These are phyloP conservation scores for Todus mexicanus DNA, from an alignment of 2,797 vertebrate species.

Conservation along the genomic window DNA sequence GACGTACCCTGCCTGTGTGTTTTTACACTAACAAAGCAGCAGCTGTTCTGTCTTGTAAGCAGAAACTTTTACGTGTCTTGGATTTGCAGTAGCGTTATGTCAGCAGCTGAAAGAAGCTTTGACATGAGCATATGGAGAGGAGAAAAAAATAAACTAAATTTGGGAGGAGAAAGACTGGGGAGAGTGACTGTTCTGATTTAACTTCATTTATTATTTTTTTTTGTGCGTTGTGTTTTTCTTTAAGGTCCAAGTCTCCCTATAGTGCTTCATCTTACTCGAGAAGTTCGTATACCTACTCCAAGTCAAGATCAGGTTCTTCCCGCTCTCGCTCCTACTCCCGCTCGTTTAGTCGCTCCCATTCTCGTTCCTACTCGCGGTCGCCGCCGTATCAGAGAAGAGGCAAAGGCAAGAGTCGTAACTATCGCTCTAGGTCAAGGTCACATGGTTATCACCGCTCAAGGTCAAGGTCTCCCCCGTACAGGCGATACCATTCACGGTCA, in stretches of 20 bases:
- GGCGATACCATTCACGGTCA: slow-evolving; percentile 82
- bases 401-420: slow-evolving; percentile 78
- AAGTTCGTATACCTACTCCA: slow-evolving; percentile 89
- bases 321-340: slow-evolving; percentile 83
- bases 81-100: slow-evolving; percentile 48
- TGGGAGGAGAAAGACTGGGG: background rate
- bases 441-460: slow-evolving; percentile 89
- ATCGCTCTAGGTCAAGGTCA: slow-evolving; percentile 84
- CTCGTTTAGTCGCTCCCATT: slow-evolving; percentile 87
- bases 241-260: slow-evolving; percentile 93
- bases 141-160: background rate
- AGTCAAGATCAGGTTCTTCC: slow-evolving; percentile 87
- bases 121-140: slow-evolving; percentile 47
- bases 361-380: slow-evolving; percentile 87
- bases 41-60: slow-evolving; percentile 42
- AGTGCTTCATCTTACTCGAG: slow-evolving; percentile 84
- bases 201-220: slow-evolving; percentile 20
- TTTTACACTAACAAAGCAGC: slow-evolving; percentile 60
- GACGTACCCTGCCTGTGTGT: slow-evolving; percentile 25
- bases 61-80: background rate
- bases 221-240: slow-evolving; percentile 59
- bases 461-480: slow-evolving; percentile 85
- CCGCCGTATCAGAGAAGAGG: slow-evolving; percentile 81
- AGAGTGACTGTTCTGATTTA: slow-evolving; percentile 36
- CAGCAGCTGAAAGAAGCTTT: slow-evolving; percentile 52